Evolutionary conservation across 2,113 vertebrate genomes (phyloP).

Genomic region (Mus musculus): GRCm39 chr14:14320001-14320500

Average conservation of each 20-base stretch:
- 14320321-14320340: background rate
- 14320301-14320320: background rate
- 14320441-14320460: background rate
- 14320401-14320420: background rate
- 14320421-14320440: background rate
- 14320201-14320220: background rate
- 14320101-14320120: background rate
- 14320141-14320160: background rate
- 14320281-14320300: background rate
- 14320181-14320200: background rate
- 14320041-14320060: background rate
- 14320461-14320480: background rate
- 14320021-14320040: too few species aligned
- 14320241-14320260: background rate
- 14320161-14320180: background rate
- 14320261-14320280: background rate
- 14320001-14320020: too few species aligned
- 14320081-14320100: background rate
- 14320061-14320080: background rate
- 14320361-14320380: background rate
- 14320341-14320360: background rate
- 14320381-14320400: background rate
- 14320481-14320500: background rate
- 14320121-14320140: background rate
- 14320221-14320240: background rate